Evolutionary conservation across 2,113 vertebrate genomes (phyloP), one percentile per base, ranked within the genome.

Genomic region (Melanerpes aurifrons): DNA sequence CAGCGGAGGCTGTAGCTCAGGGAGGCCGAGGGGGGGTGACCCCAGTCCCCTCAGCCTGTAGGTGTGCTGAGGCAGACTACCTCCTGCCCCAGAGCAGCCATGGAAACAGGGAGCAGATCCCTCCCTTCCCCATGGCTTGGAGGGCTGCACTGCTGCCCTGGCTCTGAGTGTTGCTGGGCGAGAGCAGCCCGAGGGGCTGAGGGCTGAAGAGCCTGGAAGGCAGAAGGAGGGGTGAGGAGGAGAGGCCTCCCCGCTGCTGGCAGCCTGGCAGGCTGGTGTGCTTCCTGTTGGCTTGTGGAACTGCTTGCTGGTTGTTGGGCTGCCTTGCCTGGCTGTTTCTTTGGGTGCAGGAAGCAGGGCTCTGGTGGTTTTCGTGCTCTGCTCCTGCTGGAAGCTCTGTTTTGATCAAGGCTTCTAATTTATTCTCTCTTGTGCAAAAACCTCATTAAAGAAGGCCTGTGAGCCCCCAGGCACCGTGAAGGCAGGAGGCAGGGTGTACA

Each of bases 351-450:
- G 10, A 53, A 24, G 22, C 22, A 56, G 0, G 8, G 28, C 3
- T 29, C 64, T 75, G 61, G 32, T 64, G 40, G 40, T 73, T 50
- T 81, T 47, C 64, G 58, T 63, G 6, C 35, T 12, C 56, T 58
- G 25, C 6, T 91, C 35, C 56, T 85, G 50, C 89, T 91, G 78
- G 75, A 95, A 82, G 90, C 69, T 69, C 53, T 53, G 57, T 80
- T 82, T 87, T 70, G 79, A 90, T 91, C 57, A 25, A 37, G 82
- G 12, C 53, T 92, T 73, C 85, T 94, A 67, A 87, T 95, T 85
- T 76, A 89, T 92, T 73, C 56, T 73, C 50, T 28, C 43, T 76
- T 50, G 59, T 79, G 61, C 72, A 75, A 84, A 89, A 95, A 79
- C n/a, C 87, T 89, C 85, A 25, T 94, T 84, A 93, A 86, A 73